Percentiles rank a stretch among this genome's conserved stretches.
Evolutionary conservation across 2,797 vertebrate species (phyloP).

Genomic region (Phoxinus dragarum): DNA sequence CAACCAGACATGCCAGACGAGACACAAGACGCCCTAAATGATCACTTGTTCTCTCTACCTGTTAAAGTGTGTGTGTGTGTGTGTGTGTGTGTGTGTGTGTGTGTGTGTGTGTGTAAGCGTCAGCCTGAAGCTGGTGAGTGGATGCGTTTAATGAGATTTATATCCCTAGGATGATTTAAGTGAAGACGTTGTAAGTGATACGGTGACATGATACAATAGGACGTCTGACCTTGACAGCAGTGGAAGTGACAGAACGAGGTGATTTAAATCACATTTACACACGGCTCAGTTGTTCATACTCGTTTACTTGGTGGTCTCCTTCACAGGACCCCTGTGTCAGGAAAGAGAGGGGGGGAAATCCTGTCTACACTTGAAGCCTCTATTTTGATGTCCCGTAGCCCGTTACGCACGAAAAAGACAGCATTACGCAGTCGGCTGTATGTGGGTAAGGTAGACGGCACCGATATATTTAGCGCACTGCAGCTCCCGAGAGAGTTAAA

Average conservation of each 20-base stretch:
- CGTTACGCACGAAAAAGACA: slow-evolving; percentile 2
- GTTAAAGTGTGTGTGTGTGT: neutral
- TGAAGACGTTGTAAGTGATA: slow-evolving; percentile 58
- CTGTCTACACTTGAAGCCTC: slow-evolving; percentile 16
- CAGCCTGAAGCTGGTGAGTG: slow-evolving; percentile 5
- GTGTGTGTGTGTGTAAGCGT: neutral
- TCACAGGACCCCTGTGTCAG: slow-evolving; percentile 54
- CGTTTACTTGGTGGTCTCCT: slow-evolving; percentile 58
- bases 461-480: slow-evolving; percentile 36
- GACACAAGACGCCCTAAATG: slow-evolving; percentile 60
- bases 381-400: slow-evolving; percentile 16
- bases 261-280: slow-evolving; percentile 68
- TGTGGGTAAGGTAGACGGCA: neutral
- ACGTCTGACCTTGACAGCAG: slow-evolving; percentile 67
- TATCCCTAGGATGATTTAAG: slow-evolving; percentile 60
- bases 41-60: slow-evolving; percentile 33
- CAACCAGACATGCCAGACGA: slow-evolving; percentile 67
- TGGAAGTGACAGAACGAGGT: slow-evolving; percentile 73
- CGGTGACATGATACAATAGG: slow-evolving; percentile 59
- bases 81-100: neutral
- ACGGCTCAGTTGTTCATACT: slow-evolving; percentile 66
- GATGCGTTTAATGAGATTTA: slow-evolving; percentile 55
- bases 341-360: neutral
- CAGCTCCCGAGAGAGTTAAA: slow-evolving; percentile 31
- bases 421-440: slow-evolving; percentile 28